These are phyloP conservation scores for Kobus ellipsiprymnus DNA, from an alignment of 2,113 vertebrate genomes.

Conservation along the genomic window DNA sequence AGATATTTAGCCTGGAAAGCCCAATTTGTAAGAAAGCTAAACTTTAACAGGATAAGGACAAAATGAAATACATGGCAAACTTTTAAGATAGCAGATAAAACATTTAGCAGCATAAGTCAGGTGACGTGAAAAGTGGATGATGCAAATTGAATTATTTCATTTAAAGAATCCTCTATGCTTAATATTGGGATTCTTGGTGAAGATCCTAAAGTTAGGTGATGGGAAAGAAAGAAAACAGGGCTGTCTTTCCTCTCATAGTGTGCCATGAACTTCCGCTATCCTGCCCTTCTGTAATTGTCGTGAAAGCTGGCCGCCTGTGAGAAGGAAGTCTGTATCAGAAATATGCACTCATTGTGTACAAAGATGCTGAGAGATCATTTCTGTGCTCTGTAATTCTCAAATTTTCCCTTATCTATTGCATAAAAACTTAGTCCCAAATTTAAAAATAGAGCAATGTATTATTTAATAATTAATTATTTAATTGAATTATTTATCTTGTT, in stretches of 20 bases:
- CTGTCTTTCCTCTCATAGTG: not conserved
- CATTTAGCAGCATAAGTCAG: not conserved
- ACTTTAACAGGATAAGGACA: not conserved
- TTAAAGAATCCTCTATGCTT: not conserved
- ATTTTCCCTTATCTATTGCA: not conserved
- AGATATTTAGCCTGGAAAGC: not conserved
- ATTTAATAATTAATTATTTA: conserved; percentile 7
- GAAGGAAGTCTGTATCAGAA: not conserved
- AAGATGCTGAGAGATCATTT: not conserved
- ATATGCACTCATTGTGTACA: not conserved
- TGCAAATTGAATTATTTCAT: not conserved
- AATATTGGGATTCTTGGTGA: not conserved
- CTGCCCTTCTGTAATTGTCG: not conserved
- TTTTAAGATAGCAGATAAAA: not conserved
- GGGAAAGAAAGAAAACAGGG: not conserved
- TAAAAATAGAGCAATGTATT: not conserved
- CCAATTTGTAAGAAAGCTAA: not conserved
- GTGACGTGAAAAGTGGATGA: not conserved
- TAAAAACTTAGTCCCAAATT: not conserved
- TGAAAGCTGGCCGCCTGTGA: not conserved
- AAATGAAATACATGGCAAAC: not conserved
- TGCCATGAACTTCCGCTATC: not conserved
- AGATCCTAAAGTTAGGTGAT: not conserved
- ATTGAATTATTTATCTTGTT: not conserved
- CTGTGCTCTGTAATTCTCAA: not conserved